A percentile compares a stretch with the other conserved stretches of the same genome.
These are phyloP conservation scores for Scomberomorus guttatus DNA, from an alignment of 2,797 vertebrate species.

Conservation along the genomic window DNA sequence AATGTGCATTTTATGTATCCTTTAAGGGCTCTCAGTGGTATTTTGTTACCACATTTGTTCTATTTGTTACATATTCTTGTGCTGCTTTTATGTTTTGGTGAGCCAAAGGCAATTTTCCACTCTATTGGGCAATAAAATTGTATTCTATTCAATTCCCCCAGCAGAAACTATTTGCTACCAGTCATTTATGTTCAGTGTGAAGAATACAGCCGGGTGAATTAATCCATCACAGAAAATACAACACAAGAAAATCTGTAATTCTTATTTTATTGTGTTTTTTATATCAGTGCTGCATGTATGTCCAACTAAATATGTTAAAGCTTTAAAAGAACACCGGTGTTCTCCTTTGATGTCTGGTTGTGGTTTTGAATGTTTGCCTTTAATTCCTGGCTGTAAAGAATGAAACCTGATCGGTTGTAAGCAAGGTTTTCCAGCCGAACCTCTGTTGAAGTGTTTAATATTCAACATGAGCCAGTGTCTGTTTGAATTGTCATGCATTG, in stretches of 20 bases:
- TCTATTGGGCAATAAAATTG: no score
- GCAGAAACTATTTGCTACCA: no score
- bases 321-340: not conserved
- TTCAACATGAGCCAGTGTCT: conserved; percentile 6
- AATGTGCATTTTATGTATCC: no score
- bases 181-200: not conserved
- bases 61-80: no score
- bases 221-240: not conserved
- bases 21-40: no score
- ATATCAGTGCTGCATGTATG: not conserved
- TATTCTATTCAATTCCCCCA: no score
- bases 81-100: no score
- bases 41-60: no score
- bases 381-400: not conserved
- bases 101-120: no score
- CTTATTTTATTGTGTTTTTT: no score
- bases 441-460: conserved; percentile 21
- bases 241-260: not conserved
- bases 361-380: not conserved
- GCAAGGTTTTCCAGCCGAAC: not conserved
- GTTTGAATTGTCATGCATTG: conserved; percentile 7
- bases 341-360: no score
- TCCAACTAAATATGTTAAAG: not conserved
- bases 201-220: no score
- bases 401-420: not conserved